Conservation (phyloP, 2,888 invertebrate species). For the Euzetes globulus region DNA sequence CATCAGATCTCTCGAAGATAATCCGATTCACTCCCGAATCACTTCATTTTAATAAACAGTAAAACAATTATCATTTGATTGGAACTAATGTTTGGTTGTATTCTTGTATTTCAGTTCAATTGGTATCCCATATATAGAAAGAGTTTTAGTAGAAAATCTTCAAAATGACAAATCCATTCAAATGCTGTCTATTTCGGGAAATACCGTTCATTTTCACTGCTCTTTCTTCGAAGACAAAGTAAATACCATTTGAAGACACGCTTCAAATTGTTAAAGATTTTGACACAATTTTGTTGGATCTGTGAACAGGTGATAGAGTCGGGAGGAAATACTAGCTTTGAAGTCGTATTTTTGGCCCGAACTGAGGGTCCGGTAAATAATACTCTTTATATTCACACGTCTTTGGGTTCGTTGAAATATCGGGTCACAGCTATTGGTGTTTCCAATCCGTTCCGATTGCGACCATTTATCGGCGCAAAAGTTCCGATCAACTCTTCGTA, state of each 20-base stretch:
- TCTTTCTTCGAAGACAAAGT: constrained; percentile 95
- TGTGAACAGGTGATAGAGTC: constrained; percentile 12
- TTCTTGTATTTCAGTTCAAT: constrained; percentile 60
- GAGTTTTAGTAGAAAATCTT: constrained; percentile 78
- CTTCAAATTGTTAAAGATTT: neutral
- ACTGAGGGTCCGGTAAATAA: constrained; percentile 79
- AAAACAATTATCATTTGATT: neutral
- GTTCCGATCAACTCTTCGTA: constrained; percentile 86
- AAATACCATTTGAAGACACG: constrained; percentile 49
- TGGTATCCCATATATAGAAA: constrained; percentile 75
- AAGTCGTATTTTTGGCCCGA: constrained; percentile 88
- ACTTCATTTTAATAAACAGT: constrained; percentile 35
- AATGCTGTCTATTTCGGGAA: constrained; percentile 87
- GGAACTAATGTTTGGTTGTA: neutral
- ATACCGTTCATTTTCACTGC: constrained; percentile 89
- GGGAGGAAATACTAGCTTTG: constrained; percentile 80
- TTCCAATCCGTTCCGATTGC: constrained; percentile 80
- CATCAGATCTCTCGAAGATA: constrained; percentile 8
- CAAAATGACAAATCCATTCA: constrained; percentile 78
- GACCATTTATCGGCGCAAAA: constrained; percentile 80
- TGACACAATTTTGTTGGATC: constrained; percentile 56
- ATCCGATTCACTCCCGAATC: constrained; percentile 32
- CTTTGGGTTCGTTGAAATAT: constrained; percentile 81
- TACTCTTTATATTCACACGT: constrained; percentile 85
- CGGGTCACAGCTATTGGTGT: constrained; percentile 74